These are phyloP conservation scores for Saguinus midas DNA, from an alignment of 2,113 vertebrate genomes.

Conservation along the genomic window DNA sequence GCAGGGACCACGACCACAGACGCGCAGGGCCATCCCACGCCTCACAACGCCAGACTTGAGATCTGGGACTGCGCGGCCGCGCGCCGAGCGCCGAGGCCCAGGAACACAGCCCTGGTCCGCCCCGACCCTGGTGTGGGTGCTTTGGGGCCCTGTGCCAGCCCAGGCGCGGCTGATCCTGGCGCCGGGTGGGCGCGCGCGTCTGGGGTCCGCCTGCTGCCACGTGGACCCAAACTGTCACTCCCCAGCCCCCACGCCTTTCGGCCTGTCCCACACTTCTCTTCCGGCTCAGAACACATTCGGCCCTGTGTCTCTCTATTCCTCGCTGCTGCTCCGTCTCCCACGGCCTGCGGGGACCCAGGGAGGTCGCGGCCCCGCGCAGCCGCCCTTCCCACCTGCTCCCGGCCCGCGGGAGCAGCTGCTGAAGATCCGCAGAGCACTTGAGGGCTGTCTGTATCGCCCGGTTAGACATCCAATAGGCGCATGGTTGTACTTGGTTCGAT, in stretches of 20 bases:
- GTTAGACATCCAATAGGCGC: neutral
- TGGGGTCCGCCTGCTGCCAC: neutral
- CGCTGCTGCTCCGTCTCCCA: neutral
- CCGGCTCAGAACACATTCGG: conserved; percentile 64
- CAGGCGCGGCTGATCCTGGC: neutral
- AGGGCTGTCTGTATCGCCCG: neutral
- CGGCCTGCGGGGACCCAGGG: neutral
- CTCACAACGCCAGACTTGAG: neutral
- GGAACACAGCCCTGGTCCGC: neutral
- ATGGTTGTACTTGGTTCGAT: neutral
- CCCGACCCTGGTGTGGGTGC: neutral
- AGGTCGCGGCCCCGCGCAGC: neutral
- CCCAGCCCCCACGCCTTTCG: neutral
- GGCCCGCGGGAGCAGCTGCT: rapidly evolving
- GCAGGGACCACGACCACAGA: rapidly evolving
- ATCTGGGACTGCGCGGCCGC: neutral
- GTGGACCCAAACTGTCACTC: neutral
- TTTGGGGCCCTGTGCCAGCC: neutral
- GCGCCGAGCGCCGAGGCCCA: neutral
- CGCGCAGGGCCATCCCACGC: neutral
- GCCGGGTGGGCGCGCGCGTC: neutral
- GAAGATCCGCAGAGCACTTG: neutral
- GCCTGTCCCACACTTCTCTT: conserved; percentile 30
- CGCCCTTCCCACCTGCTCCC: neutral
- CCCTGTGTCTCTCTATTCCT: neutral